A percentile compares a stretch with the other conserved stretches of the same genome.
These are phyloP conservation scores for Tigriopus californicus DNA, from an alignment of 2,888 invertebrate genomes.

Conservation along the genomic window DNA sequence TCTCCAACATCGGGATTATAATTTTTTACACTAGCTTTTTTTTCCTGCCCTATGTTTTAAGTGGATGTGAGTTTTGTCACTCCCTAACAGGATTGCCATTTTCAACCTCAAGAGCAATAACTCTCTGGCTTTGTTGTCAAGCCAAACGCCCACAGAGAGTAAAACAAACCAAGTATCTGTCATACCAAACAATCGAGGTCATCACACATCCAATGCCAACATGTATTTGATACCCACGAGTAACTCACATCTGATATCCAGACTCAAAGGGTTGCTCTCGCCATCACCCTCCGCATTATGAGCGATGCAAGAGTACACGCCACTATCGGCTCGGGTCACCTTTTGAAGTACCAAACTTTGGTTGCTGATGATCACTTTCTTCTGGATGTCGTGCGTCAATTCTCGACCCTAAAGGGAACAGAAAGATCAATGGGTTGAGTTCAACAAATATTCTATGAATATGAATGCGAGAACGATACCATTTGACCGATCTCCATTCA, in stretches of 20 bases:
- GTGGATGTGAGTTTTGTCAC: too few relatives aligned
- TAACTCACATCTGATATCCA: conserved; percentile 7
- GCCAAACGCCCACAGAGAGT: too few relatives aligned
- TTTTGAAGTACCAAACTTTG: conserved; percentile 14
- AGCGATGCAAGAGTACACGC: conserved; percentile 7
- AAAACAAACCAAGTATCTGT: too few relatives aligned
- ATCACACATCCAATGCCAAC: too few relatives aligned
- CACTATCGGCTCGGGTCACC: conserved; percentile 8
- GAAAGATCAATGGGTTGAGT: background rate
- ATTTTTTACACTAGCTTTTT: too few relatives aligned
- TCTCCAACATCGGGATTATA: too few relatives aligned
- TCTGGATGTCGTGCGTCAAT: conserved; percentile 4
- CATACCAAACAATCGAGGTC: too few relatives aligned
- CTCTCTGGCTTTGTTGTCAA: too few relatives aligned
- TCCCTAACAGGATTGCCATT: too few relatives aligned
- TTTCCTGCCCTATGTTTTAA: too few relatives aligned
- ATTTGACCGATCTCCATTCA: background rate
- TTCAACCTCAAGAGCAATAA: too few relatives aligned
- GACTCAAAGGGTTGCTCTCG: conserved; percentile 2
- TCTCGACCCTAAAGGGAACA: background rate
- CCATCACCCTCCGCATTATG: conserved; percentile 12
- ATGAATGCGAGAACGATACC: background rate
- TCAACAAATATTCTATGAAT: background rate
- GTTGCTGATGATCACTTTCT: conserved; percentile 12
- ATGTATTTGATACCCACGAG: too few relatives aligned